Base-by-base conservation (phyloP, 2,888 invertebrate species). In the Dione juno region DNA sequence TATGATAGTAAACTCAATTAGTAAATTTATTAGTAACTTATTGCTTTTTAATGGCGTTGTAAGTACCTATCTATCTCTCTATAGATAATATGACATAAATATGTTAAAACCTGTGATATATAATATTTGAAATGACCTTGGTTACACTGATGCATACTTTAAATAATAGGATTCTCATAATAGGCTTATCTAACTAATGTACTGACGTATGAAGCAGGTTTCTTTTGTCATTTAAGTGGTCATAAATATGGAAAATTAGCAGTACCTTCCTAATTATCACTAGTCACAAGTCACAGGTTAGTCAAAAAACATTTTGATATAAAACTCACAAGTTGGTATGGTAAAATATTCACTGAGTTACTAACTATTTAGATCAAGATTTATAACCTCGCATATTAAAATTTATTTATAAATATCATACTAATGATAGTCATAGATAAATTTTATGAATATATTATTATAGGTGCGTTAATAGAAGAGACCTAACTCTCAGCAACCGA, bases 81-180 rank as follows among this genome's bases (percentile, higher is more conserved):
- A 28, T 28, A 28, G 28, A 28, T 28, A 28, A 19, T 59, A 43
- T 43, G 59, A 21, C 54, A 35, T n/a, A 14, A n/a, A 54, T 35
- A 54, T 35, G n/a, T 41, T 43, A 59, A 43, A 64, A 69, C 64
- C 66, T 68, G 65, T 58, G n/a, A 67, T 28, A 45, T 48, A 59
- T 54, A 68, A n/a, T n/a, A n/a, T n/a, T 68, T 45, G 57, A 64
- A 71, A 59, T 65, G 68, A 28, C 67, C 71, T 71, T 68, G 61
- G 59, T 19, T 65, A 21, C 54, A 65, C 40, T 63, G 61, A 66
- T 64, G 45, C 43, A 52, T 43, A 52, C 64, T 71, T 68, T 68
- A 61, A 69, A 72, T 72, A 69, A 72, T 66, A 66, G 72, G 69
- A 61, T 72, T 72, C 59, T 54, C 52, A 48, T 72, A 72, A 72